Percentiles rank a stretch among this genome's conserved stretches.
Evolutionary conservation across 2,113 vertebrate species (phyloP).

Genomic region (Heloderma charlesbogerti): DNA sequence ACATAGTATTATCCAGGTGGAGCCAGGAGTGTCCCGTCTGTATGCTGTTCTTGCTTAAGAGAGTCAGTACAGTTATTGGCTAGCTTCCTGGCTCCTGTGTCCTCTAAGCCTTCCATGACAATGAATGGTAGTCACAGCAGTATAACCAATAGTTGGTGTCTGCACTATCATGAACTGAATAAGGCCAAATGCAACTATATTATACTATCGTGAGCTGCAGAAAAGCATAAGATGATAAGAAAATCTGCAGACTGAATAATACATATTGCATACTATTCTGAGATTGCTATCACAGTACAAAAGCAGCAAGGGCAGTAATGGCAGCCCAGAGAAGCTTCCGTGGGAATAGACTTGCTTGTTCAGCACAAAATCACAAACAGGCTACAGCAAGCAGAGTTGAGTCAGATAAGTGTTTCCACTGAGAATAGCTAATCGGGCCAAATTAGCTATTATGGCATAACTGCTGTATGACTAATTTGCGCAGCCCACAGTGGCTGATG

Average conservation of each 20-base stretch:
- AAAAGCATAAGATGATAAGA: conserved; percentile 53
- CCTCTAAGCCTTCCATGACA: background rate
- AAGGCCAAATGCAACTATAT: conserved; percentile 48
- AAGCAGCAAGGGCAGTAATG: conserved; percentile 42
- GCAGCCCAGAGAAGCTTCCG: conserved; percentile 45
- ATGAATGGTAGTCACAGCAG: conserved; percentile 23
- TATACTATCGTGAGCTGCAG: conserved; percentile 41
- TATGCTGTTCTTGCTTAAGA: background rate
- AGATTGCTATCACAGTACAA: conserved; percentile 56
- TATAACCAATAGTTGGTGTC: conserved; percentile 8
- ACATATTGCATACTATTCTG: conserved; percentile 38
- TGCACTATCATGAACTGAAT: conserved; percentile 32
- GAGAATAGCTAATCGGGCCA: conserved; percentile 65
- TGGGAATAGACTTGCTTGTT: conserved; percentile 42
- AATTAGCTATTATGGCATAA: conserved; percentile 60
- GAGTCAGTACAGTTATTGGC: background rate
- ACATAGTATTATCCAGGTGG: background rate
- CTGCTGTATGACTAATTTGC: conserved; percentile 60
- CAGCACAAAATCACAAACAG: conserved; percentile 63
- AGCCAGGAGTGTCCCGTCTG: too few relatives aligned
- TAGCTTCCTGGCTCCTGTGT: background rate
- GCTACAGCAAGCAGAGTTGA: conserved; percentile 66
- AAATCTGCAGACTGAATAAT: conserved; percentile 53
- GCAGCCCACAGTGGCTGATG: conserved; percentile 49
- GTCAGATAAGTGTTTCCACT: conserved; percentile 66